Base-by-base conservation (phyloP, 2,888 invertebrate genomes). In the Protodeltote pygarga region DNA sequence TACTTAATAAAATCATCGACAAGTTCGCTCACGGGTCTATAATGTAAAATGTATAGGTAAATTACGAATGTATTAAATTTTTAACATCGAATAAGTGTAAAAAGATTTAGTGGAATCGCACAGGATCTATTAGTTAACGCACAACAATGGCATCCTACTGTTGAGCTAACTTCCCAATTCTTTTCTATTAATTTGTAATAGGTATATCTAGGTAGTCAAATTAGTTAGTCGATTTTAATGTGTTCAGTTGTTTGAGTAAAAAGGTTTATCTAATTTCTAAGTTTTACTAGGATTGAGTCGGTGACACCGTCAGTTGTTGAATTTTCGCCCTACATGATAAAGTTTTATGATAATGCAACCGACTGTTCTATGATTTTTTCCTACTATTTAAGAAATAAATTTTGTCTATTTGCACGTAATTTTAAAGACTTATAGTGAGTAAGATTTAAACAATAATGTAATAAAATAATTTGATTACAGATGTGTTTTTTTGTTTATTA, bases 11-110 rank as follows among this genome's bases (percentile, higher is more conserved):
- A 54, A 35, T 45, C 51, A 59, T 41, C 51, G 59, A 78, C 81
- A 82, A 84, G 84, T 85, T 85, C 83, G 75, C 68, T 79, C 73
- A 85, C 85, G 84, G 84, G 84, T 83, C 55, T 54, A 39, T 54
- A 44, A 27, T 29, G 38, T 60, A 49, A 54, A 55, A 31, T 68
- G 50, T 65, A 44, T 32, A n/a, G n/a, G n/a, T n/a, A 64, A 53
- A 61, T 44, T 54, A 37, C 44, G 41, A 50, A 57, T 45, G 39
- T 62, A 41, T 57, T 44, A 57, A 59, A 50, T 46, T 60, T 55
- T 42, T 64, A 60, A 76, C 79, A 79, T 79, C 80, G 74, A 80
- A 77, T 69, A 63, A 38, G 33, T 61, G 51, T 63, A 46, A 57
- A 58, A 51, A 48, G 11, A 37, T 44, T 45, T 50, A 47, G 24